Percentiles rank a stretch among this genome's conserved stretches.
phyloP scores from a whole-genome alignment of 2,113 vertebrate genomes.

The Vicugna pacos region DNA sequence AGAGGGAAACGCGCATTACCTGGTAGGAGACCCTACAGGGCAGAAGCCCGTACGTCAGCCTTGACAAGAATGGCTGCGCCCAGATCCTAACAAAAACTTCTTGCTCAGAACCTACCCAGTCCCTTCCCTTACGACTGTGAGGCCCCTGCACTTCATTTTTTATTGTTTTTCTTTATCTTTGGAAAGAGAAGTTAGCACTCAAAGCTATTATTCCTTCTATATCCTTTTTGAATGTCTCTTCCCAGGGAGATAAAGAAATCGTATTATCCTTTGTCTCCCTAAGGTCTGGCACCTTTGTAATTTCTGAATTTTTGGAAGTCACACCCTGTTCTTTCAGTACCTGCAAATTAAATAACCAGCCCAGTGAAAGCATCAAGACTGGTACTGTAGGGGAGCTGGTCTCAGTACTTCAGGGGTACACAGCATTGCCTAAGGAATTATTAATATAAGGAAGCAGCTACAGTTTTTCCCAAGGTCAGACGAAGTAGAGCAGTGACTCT shows the following conservation, averaged over 20 bases:
- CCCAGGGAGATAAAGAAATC: neutral
- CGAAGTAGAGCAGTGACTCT: neutral
- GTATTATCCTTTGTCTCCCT: neutral
- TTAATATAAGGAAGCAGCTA: neutral
- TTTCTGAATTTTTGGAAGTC: constrained; percentile 5
- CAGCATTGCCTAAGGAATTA: neutral
- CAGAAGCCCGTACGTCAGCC: neutral
- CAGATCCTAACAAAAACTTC: neutral
- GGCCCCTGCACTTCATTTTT: neutral
- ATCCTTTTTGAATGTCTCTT: neutral
- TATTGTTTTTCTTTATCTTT: constrained; percentile 40
- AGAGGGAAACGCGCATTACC: neutral
- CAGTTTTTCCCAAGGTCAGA: neutral
- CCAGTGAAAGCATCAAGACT: neutral
- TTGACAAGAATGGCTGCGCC: neutral
- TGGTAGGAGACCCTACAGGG: neutral
- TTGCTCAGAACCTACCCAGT: neutral
- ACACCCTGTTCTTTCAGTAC: neutral
- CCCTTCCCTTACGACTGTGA: neutral
- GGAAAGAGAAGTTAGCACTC: neutral
- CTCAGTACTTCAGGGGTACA: neutral
- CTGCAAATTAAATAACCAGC: neutral
- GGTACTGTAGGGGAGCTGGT: neutral
- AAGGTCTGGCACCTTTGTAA: neutral
- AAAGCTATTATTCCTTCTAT: constrained; percentile 39